Conservation (phyloP, 2,888 invertebrate species). For the Pammene aurita region DNA sequence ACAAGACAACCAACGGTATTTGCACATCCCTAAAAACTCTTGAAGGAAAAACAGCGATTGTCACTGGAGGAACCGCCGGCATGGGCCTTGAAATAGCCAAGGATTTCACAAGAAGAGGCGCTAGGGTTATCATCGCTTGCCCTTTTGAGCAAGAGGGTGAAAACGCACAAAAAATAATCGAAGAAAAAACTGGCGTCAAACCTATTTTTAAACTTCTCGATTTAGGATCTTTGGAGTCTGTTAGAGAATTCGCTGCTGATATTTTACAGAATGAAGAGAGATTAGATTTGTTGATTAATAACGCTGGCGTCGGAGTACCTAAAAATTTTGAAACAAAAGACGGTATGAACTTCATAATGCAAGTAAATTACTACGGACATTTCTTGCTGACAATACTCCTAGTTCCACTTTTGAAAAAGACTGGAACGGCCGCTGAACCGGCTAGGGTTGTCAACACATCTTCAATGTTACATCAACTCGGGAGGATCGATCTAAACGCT, state of each 20-base stretch:
- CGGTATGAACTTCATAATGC: slow-evolving; percentile 93
- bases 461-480: slow-evolving; percentile 88
- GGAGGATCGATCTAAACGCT: slow-evolving; percentile 87
- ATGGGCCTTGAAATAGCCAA: slow-evolving; percentile 72
- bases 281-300: slow-evolving; percentile 93
- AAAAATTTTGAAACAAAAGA: slow-evolving; percentile 86
- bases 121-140: slow-evolving; percentile 72
- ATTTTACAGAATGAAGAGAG: slow-evolving; percentile 87
- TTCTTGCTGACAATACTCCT: slow-evolving; percentile 95
- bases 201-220: slow-evolving; percentile 89
- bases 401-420: slow-evolving; percentile 88
- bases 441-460: slow-evolving; percentile 91
- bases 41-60: slow-evolving; percentile 67
- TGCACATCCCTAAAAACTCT: slow-evolving; percentile 71
- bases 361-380: slow-evolving; percentile 96
- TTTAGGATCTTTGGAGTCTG: slow-evolving; percentile 88
- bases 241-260: slow-evolving; percentile 91
- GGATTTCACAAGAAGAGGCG: slow-evolving; percentile 72
- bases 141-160: slow-evolving; percentile 70
- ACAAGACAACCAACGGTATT: slow-evolving; percentile 71
- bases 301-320: slow-evolving; percentile 91
- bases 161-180: slow-evolving; percentile 82
- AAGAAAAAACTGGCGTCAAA: slow-evolving; percentile 85
- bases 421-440: slow-evolving; percentile 80
- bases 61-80: slow-evolving; percentile 73